These are phyloP conservation scores for Aporophyla nigra DNA, from an alignment of 2,888 invertebrate genomes.

Conservation along the genomic window DNA sequence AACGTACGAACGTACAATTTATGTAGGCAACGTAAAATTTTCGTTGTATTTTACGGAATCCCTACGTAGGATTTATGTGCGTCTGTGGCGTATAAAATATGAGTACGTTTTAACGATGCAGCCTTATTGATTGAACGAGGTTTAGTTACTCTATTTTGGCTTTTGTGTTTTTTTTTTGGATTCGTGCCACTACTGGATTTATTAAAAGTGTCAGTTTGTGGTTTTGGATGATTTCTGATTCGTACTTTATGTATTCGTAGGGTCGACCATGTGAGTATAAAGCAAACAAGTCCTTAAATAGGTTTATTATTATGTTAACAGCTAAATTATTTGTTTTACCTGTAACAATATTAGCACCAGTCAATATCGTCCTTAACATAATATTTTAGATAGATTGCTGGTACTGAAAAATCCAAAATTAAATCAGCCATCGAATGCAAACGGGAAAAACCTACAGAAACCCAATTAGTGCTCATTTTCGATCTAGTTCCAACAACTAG, in stretches of 20 bases:
- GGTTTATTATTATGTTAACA: too few species aligned
- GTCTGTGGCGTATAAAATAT: conserved; percentile 69
- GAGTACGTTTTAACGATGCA: conserved; percentile 72
- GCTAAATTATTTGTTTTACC: neutral
- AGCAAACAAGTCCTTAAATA: neutral
- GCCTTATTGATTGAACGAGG: conserved; percentile 67
- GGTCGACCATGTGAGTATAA: too few species aligned
- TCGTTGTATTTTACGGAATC: conserved; percentile 68
- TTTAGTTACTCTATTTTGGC: conserved; percentile 53
- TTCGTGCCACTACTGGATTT: conserved; percentile 44
- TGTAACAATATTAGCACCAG: neutral
- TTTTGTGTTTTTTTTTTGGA: conserved; percentile 44
- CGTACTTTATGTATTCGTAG: neutral
- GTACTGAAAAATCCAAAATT: conserved; percentile 13
- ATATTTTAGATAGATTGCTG: neutral
- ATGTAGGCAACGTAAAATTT: conserved; percentile 69
- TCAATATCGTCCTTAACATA: neutral
- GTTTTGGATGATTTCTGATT: conserved; percentile 2
- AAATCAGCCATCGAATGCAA: conserved; percentile 26
- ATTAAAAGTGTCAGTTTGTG: conserved; percentile 7
- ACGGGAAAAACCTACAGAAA: conserved; percentile 24
- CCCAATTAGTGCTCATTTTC: conserved; percentile 54
- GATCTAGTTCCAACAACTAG: conserved; percentile 57
- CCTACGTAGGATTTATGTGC: conserved; percentile 71
- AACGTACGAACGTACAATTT: conserved; percentile 63